phyloP scores from a whole-genome alignment of 2,888 invertebrate species.

The Diachrysia chrysitis region DNA sequence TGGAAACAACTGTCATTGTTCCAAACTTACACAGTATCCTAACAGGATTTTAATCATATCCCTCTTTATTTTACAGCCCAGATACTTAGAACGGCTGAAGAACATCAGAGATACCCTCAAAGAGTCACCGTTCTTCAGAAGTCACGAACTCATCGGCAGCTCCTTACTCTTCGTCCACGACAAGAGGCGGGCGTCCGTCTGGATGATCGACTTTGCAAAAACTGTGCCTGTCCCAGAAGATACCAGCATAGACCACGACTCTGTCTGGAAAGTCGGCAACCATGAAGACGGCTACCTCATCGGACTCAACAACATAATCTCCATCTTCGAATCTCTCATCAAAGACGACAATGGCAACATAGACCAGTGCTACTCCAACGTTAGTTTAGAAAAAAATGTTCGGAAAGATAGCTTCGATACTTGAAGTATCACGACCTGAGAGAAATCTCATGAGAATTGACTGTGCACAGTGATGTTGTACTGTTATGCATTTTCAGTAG shows the following conservation, averaged over 20 bases:
- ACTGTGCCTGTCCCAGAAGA: slow-evolving; percentile 94
- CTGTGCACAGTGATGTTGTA: slow-evolving; percentile 62
- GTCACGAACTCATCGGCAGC: slow-evolving; percentile 98
- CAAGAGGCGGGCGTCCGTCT: slow-evolving; percentile 95
- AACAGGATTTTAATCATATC: neutral
- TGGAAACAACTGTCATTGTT: too few relatives aligned
- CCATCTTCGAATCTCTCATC: slow-evolving; percentile 92
- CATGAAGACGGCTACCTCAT: slow-evolving; percentile 98
- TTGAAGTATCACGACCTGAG: slow-evolving; percentile 71
- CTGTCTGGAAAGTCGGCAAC: slow-evolving; percentile 97
- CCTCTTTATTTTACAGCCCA: slow-evolving; percentile 89
- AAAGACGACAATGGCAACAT: slow-evolving; percentile 83
- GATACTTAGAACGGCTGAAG: slow-evolving; percentile 95
- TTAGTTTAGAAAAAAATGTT: slow-evolving; percentile 79
- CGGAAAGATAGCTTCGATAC: slow-evolving; percentile 82
- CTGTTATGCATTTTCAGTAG: slow-evolving; percentile 65
- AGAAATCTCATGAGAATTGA: slow-evolving; percentile 67
- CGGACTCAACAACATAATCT: slow-evolving; percentile 96
- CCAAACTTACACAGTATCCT: too few relatives aligned
- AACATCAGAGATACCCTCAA: slow-evolving; percentile 95
- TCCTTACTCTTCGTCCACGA: slow-evolving; percentile 98
- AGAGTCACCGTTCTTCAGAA: slow-evolving; percentile 96
- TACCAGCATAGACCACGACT: slow-evolving; percentile 93
- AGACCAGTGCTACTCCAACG: slow-evolving; percentile 74
- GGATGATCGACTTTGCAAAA: slow-evolving; percentile 99